Percentiles rank a stretch among this genome's conserved stretches.
phyloP scores from a whole-genome alignment of 2,113 vertebrate genomes.

The Ptyas mucosa region DNA sequence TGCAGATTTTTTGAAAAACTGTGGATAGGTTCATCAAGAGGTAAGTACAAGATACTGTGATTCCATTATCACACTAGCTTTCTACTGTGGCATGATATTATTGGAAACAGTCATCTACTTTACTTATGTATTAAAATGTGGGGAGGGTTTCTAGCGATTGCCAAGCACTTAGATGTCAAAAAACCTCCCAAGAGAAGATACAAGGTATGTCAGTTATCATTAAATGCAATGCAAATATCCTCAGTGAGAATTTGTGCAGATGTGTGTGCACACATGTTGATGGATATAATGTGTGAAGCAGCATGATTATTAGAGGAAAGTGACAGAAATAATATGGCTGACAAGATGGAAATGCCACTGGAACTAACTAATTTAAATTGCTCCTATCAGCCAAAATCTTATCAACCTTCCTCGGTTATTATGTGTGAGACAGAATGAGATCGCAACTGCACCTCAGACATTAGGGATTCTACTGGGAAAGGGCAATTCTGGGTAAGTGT shows the following conservation, averaged over 20 bases:
- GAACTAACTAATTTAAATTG: conserved; percentile 6
- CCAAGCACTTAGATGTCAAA: not conserved
- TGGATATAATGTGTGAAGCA: conserved; percentile 24
- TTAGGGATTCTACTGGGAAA: conserved; percentile 22
- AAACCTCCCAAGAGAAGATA: not conserved
- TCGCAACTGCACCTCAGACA: conserved; percentile 22
- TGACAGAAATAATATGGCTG: conserved; percentile 12
- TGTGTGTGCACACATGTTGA: conserved; percentile 19
- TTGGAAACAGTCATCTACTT: not conserved
- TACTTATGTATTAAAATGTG: not conserved
- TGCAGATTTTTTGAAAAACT: conserved; percentile 14
- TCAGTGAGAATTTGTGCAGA: conserved; percentile 15
- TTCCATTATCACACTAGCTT: not conserved
- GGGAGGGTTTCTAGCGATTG: not conserved
- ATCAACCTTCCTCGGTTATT: not conserved
- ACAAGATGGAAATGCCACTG: conserved; percentile 22
- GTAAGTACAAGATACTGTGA: not conserved
- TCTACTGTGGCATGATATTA: not conserved
- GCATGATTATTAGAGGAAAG: conserved; percentile 16
- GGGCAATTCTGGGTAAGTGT: conserved; percentile 21
- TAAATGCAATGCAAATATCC: conserved; percentile 14
- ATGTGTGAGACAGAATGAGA: conserved; percentile 13
- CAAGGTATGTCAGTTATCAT: conserved; percentile 24
- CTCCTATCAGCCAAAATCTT: not conserved
- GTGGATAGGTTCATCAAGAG: not conserved